Evolutionary conservation across 2,113 vertebrate genomes (phyloP), one percentile per base, ranked within the genome.

Genomic region (Brachyhypopomus gauderio): DNA sequence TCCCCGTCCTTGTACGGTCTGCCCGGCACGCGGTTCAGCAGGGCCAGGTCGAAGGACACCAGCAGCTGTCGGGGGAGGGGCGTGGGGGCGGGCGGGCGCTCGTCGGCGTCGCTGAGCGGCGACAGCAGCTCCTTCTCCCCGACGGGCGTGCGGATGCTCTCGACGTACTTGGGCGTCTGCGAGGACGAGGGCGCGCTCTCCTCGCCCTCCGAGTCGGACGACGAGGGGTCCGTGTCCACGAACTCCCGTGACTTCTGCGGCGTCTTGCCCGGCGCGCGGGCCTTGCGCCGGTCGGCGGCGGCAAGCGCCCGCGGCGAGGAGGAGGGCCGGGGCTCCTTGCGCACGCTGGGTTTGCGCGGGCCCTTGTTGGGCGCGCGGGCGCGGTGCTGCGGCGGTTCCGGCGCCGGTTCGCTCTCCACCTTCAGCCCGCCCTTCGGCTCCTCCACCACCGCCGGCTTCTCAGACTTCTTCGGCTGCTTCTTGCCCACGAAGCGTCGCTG

Each of bases 401-500:
- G 93, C 0, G 96, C 93, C 0, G 96, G 95, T 83, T 98, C 96
- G 6, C 96, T 98, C 90, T 98, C 98, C 86, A 98, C 96, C 91
- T 96, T 96, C 72, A 99, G 92, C 22, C 97, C 95, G 59, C 97
- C 96, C 62, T 95, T 95, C 3, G 96, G 96, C 85, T 98, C 97
- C 87, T 97, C 97, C 30, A 95, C 91, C 63, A 92, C 92, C 11
- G 95, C 89, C 6, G 93, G 92, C 88, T 99, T 98, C 78, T 99
- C 97, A 0, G 94, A 87, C 88, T 99, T 99, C 91, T 98, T 99
- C 75, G 98, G 98, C 85, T 98, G 97, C 78, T 99, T 99, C 90
- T 98, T 98, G 74, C 96, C 98, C 72, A 95, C 92, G 22, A 95
- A 94, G 88, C 95, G 94, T 75, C 97, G 93, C 48, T 95, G 94